A percentile compares a stretch with the other conserved stretches of the same genome.
These are phyloP conservation scores for Papilio aristodemus DNA, from an alignment of 1,140 invertebrate species.

Conservation along the genomic window DNA sequence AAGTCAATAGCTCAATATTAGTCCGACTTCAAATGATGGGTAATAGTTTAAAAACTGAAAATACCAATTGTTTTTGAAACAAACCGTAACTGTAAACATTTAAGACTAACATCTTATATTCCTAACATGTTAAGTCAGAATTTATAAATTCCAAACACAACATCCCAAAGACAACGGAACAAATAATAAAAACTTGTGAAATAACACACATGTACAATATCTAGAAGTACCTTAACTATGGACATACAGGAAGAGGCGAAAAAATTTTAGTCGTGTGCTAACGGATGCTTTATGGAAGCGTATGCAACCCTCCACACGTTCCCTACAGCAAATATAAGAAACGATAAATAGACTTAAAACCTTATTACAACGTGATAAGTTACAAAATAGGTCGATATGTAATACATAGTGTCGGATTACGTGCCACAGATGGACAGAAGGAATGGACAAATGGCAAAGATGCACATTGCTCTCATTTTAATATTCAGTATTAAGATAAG, in stretches of 20 bases:
- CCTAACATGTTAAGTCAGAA: too few species aligned
- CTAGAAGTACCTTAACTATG: conserved; percentile 13
- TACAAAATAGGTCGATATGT: neutral
- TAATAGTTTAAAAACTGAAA: too few species aligned
- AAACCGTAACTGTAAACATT: too few species aligned
- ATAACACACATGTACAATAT: neutral
- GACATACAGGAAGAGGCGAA: conserved; percentile 7
- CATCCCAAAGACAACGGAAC: conserved; percentile 1
- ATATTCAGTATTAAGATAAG: neutral
- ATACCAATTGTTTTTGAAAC: too few species aligned
- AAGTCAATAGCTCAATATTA: too few species aligned
- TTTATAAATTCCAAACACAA: neutral
- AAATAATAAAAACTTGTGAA: conserved; percentile 14
- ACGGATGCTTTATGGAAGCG: conserved; percentile 15
- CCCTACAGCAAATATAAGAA: neutral
- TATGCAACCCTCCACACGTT: conserved; percentile 4
- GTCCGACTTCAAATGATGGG: too few species aligned
- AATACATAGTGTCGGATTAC: neutral
- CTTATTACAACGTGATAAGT: neutral
- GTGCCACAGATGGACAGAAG: conserved; percentile 10
- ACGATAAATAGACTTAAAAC: neutral
- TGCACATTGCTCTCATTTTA: neutral
- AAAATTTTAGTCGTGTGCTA: neutral
- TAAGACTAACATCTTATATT: too few species aligned
- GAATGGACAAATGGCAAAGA: conserved; percentile 16